phyloP scores from a whole-genome alignment of 1,140 invertebrate species.

The Teleopsis dalmanni region DNA sequence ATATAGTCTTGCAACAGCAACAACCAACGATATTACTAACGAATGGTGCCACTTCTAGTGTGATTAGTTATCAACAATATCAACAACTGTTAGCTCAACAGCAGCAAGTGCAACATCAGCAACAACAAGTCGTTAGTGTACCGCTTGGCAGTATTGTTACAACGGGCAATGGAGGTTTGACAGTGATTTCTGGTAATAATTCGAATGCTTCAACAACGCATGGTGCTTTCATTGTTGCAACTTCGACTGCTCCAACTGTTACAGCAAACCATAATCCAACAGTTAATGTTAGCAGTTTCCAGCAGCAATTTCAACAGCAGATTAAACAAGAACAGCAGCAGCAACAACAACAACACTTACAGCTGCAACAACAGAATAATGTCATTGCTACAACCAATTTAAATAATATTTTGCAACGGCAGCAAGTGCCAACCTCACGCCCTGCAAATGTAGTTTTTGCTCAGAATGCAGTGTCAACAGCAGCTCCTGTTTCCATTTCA shows the following conservation, averaged over 20 bases:
- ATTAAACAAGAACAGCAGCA: not conserved
- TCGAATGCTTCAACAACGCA: constrained; percentile 12
- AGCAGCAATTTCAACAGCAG: constrained; percentile 15
- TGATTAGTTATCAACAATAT: constrained; percentile 15
- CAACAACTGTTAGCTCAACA: constrained; percentile 14
- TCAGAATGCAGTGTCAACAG: constrained; percentile 1
- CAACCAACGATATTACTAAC: constrained; percentile 9
- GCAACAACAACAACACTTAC: not conserved
- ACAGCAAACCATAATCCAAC: not conserved
- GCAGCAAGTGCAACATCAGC: constrained; percentile 14
- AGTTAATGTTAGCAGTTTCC: constrained; percentile 14
- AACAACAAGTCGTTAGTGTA: constrained; percentile 32
- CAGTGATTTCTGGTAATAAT: constrained; percentile 5
- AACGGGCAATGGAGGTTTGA: constrained; percentile 10
- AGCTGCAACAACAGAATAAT: constrained; percentile 3
- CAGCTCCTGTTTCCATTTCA: not conserved
- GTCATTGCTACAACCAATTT: not conserved
- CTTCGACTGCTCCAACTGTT: not conserved
- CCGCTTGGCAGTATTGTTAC: constrained; percentile 28
- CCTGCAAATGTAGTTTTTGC: not conserved
- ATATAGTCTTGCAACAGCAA: constrained; percentile 6
- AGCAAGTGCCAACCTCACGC: not conserved
- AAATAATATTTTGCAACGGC: too few species aligned
- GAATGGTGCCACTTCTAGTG: constrained; percentile 12
- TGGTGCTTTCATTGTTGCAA: constrained; percentile 13